Base-by-base conservation (phyloP, 1,140 invertebrate genomes). In the Eriosoma lanigerum region DNA sequence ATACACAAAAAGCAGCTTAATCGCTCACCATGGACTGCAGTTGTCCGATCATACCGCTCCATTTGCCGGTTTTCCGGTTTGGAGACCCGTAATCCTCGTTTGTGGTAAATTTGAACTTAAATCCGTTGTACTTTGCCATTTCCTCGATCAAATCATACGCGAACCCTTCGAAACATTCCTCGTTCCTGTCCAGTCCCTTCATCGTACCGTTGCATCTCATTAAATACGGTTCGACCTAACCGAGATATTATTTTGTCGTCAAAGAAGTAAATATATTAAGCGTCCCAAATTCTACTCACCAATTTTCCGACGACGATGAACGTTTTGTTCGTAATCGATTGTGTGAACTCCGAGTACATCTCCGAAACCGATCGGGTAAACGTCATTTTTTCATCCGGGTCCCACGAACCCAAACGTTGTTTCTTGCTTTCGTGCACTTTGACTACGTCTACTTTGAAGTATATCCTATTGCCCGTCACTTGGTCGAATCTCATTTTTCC, bases 21-120 rank as follows among this genome's bases (percentile, higher is more conserved):
- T 26, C 12, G 21, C 70, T 81, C 26, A 96, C 94, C 83, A 90
- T 89, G 83, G 94, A 92, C 73, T 97, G 87, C 3, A 98, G 87
- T 85, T 97, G 95, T 82, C 93, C 91, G 82, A 98, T 96, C 91
- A 97, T 96, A 60, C 96, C 96, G 84, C 96, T 95, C 96, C 96
- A 98, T 86, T 94, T 92, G 84, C 91, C 92, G 26, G 91, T 92
- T 84, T 92, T 88, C 81, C 90, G 88, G 84, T 94, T 92, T 81
- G 90, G 89, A 66, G 91, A 92, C 1, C 94, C 94, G 85, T 96
- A 95, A 83, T 90, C 89, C 81, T 92, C 91, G 86, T 95, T 93
- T 3, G 92, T 92, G 32, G 93, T 93, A 75, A 94, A 86, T 81
- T 90, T 89, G 84, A 95, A 93, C 82, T 92, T 93, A 82, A 96